Evolutionary conservation across 2,113 vertebrate genomes (phyloP).

Genomic region (Amphilophus citrinellus): DNA sequence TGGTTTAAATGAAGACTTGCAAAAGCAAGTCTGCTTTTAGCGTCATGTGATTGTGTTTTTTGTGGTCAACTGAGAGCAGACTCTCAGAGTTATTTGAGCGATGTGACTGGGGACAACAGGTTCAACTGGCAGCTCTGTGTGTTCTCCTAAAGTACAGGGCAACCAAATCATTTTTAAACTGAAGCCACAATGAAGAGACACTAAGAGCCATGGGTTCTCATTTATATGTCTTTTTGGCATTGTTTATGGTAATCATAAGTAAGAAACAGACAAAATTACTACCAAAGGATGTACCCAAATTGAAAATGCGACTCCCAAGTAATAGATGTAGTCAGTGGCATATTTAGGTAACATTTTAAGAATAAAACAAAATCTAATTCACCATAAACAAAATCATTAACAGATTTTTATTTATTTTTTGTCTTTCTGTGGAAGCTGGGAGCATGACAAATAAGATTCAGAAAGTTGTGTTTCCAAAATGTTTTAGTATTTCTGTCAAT

Average conservation of each 20-base stretch:
- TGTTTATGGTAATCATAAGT: background rate
- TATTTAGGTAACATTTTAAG: background rate
- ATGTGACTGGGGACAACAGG: conserved; percentile 3
- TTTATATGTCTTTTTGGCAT: background rate
- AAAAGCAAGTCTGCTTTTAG: background rate
- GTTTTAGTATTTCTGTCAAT: background rate
- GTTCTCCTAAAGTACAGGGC: conserved; percentile 7
- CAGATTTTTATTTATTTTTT: background rate
- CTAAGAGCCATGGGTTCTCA: background rate
- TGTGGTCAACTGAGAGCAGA: background rate
- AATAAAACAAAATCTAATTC: background rate
- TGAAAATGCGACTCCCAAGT: background rate
- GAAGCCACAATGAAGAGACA: conserved; percentile 1
- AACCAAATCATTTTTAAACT: conserved; percentile 9
- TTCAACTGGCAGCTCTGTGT: background rate
- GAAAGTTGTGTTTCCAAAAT: background rate
- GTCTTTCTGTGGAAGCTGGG: background rate
- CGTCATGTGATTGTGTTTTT: background rate
- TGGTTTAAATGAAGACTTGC: background rate
- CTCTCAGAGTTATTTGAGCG: background rate
- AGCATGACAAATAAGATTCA: background rate
- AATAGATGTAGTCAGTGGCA: background rate
- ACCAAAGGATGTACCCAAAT: background rate
- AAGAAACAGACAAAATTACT: background rate
- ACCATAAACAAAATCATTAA: background rate